Evolutionary conservation across 1,140 invertebrate species (phyloP), one percentile per base, ranked within the genome.

Genomic region (Aphis craccivora): DNA sequence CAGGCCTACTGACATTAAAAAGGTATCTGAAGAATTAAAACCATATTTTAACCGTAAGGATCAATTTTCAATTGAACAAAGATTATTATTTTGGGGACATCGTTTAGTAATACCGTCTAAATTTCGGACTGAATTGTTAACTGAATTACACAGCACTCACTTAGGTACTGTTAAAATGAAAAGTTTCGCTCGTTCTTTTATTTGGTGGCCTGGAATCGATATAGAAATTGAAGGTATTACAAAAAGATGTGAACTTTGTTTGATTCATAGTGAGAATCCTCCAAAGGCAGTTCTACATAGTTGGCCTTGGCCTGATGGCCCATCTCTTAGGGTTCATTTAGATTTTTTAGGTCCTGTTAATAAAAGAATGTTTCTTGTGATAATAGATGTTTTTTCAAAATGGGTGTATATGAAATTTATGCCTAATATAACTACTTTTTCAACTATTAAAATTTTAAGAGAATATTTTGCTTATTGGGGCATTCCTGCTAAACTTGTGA

Each of bases 361-460:
- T 48, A 91, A 94, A 37, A 94, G 94, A 20, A 88, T 55, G 48
- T 67, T 94, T 22, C 94, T 95, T 8, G 90, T 95, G 4, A 90
- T 95, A 5, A 94, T 95, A 35, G 95, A 95, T 94, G 94, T 95
- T 6, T 94, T 94, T 94, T 95, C 95, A 0, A 95, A 95, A 93
- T 95, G 95, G 95, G 14, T 40, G 14, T n/a, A n/a, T 35, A 9
- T 83, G 14, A 83, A 35, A 35, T 35, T 30, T 35, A 83, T 83
- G 81, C 30, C n/a, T 30, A 35, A n/a, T 83, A 83, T 40, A 35
- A 91, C 48, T n/a, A 55, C 90, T 60, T 35, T 30, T n/a, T 14
- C n/a, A n/a, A 91, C 90, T 20, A 91, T 91, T 35, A 60, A 60
- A 51, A 37, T 60, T n/a, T 60, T 60, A n/a, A 91, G 90, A 51